A percentile compares a stretch with the other conserved stretches of the same genome.
Evolutionary conservation across 2,888 invertebrate genomes (phyloP).

Genomic region (Drosophila longiperda): DNA sequence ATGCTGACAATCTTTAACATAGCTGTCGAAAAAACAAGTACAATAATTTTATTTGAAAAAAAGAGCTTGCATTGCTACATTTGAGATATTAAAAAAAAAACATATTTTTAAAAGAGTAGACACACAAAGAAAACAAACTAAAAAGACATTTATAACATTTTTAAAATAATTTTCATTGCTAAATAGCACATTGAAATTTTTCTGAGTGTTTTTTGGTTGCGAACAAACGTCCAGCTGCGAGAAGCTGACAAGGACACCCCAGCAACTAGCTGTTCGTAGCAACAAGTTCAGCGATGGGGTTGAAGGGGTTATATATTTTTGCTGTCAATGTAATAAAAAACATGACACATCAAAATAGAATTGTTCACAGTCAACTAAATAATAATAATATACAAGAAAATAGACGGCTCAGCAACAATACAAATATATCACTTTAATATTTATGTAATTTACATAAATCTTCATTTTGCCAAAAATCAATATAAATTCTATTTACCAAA

Average conservation of each 20-base stretch:
- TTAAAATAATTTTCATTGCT: too few relatives aligned
- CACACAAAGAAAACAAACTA: too few relatives aligned
- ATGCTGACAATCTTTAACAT: too few relatives aligned
- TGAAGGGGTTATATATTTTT: neutral
- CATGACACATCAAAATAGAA: neutral
- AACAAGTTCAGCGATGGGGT: conserved; percentile 7
- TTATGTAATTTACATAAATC: conserved; percentile 4
- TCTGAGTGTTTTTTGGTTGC: conserved; percentile 25
- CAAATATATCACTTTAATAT: neutral
- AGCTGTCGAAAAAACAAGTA: too few relatives aligned
- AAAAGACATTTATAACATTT: too few relatives aligned
- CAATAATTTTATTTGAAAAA: too few relatives aligned
- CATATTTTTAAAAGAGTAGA: too few relatives aligned
- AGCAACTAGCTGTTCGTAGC: neutral
- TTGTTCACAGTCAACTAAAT: conserved; percentile 10
- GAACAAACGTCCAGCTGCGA: conserved; percentile 33
- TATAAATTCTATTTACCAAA: neutral
- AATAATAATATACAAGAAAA: neutral
- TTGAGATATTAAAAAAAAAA: too few relatives aligned
- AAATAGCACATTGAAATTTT: neutral
- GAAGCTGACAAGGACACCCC: neutral
- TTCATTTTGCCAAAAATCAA: neutral
- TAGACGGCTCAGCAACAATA: neutral
- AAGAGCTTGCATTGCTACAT: too few relatives aligned
- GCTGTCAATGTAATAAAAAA: neutral